Conservation (phyloP, 2,797 vertebrate genomes). For the Coreius guichenoti region DNA sequence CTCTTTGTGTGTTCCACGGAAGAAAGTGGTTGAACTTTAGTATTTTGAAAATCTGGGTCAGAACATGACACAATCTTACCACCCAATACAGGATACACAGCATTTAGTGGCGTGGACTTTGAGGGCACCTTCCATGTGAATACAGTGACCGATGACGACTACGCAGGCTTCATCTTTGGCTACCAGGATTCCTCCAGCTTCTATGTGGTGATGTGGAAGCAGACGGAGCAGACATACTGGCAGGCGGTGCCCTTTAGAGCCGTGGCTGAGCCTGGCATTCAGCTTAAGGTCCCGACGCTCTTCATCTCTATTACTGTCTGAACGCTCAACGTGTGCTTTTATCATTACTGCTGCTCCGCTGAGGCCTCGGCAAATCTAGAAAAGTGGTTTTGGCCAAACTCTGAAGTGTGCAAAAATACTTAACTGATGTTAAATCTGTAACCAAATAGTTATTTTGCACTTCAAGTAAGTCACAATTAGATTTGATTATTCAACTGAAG, state of each 20-base stretch:
- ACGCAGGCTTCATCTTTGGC: slow-evolving; percentile 97
- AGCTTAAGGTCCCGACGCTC: slow-evolving; percentile 88
- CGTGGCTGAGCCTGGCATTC: slow-evolving; percentile 96
- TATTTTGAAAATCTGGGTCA: background rate
- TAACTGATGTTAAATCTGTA: background rate
- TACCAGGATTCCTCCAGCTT: slow-evolving; percentile 99
- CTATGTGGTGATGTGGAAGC: slow-evolving; percentile 99
- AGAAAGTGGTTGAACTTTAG: background rate
- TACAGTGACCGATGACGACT: slow-evolving; percentile 95
- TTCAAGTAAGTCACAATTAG: background rate
- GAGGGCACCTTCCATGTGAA: slow-evolving; percentile 99
- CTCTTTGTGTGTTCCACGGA: background rate
- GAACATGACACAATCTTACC: background rate
- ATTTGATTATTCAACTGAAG: background rate
- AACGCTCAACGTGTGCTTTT: slow-evolving; percentile 29
- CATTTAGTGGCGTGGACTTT: slow-evolving; percentile 97
- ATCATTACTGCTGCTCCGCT: slow-evolving; percentile 35
- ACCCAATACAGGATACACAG: slow-evolving; percentile 87
- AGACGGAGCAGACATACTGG: slow-evolving; percentile 99
- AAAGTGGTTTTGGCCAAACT: slow-evolving; percentile 1
- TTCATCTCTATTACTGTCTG: background rate
- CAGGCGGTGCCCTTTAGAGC: slow-evolving; percentile 96
- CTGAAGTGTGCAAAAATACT: slow-evolving; percentile 38
- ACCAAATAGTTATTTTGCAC: slow-evolving; percentile 1
- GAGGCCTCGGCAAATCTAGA: slow-evolving; percentile 14